These are phyloP conservation scores for Bathynomus jamesi DNA, from an alignment of 1,140 invertebrate species.

Conservation along the genomic window DNA sequence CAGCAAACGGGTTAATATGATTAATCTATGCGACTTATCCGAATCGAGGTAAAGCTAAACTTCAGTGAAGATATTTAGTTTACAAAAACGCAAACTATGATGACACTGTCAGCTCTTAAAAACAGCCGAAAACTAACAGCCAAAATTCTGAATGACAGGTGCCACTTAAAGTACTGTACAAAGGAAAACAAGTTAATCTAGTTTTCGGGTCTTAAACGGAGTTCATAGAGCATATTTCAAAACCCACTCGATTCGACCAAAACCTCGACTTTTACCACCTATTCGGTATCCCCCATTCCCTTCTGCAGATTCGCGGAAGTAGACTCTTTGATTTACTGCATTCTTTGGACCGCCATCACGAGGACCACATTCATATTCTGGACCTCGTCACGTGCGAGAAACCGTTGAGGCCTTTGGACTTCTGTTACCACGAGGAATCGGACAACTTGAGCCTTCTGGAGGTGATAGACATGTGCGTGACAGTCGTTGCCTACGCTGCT, in stretches of 20 bases:
- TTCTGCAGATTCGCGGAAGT: constrained; percentile 69
- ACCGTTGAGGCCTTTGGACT: constrained; percentile 91
- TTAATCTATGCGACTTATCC: no score
- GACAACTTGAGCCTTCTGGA: constrained; percentile 90
- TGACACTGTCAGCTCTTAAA: no score
- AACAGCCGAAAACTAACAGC: no score
- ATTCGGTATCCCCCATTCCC: not conserved
- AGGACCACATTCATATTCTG: constrained; percentile 89
- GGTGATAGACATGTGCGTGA: constrained; percentile 89
- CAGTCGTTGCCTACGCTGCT: constrained; percentile 94
- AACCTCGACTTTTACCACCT: not conserved
- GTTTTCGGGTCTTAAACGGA: no score
- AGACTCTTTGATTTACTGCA: constrained; percentile 84
- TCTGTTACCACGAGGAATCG: constrained; percentile 92
- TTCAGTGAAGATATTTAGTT: no score
- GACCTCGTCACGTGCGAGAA: constrained; percentile 93
- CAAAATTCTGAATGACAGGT: not conserved
- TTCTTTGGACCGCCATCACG: constrained; percentile 82
- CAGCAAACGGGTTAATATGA: no score
- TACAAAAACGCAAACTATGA: no score
- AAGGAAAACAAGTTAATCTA: no score
- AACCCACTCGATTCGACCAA: no score
- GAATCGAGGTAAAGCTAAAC: no score
- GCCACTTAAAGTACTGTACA: no score
- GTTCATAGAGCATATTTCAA: no score